phyloP scores from a whole-genome alignment of 2,113 vertebrate species.

The Micromys minutus region DNA sequence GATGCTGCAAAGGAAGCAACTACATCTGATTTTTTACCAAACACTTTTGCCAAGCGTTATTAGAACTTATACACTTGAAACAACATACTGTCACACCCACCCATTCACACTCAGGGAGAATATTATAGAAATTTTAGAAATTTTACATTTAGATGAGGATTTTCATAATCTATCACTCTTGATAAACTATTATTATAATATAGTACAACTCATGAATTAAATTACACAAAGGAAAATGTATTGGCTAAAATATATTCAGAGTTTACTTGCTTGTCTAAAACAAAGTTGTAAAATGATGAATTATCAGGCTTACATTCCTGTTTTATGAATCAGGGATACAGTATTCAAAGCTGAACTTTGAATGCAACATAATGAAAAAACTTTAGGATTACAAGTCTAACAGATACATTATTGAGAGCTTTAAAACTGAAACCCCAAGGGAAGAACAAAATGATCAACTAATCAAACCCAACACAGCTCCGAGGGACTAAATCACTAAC shows the following conservation, averaged over 20 bases:
- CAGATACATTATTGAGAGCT: not conserved
- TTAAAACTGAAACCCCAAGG: too few relatives aligned
- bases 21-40: not conserved
- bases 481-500: too few relatives aligned
- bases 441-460: too few relatives aligned
- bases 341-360: not conserved
- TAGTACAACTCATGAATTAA: not conserved
- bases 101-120: not conserved
- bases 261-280: not conserved
- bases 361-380: not conserved
- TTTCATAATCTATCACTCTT: not conserved
- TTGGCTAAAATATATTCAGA: not conserved
- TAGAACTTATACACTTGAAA: not conserved
- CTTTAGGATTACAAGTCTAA: not conserved
- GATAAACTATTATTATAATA: too few relatives aligned
- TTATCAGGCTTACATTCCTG: not conserved
- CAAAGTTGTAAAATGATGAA: not conserved
- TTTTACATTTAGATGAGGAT: not conserved
- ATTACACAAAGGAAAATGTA: not conserved
- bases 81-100: rapidly evolving
- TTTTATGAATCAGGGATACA: not conserved
- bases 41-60: not conserved
- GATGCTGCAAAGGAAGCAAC: not conserved
- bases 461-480: too few relatives aligned
- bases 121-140: not conserved